phyloP scores from a whole-genome alignment of 1,140 invertebrate genomes.

The Belonocnema kinseyi region DNA sequence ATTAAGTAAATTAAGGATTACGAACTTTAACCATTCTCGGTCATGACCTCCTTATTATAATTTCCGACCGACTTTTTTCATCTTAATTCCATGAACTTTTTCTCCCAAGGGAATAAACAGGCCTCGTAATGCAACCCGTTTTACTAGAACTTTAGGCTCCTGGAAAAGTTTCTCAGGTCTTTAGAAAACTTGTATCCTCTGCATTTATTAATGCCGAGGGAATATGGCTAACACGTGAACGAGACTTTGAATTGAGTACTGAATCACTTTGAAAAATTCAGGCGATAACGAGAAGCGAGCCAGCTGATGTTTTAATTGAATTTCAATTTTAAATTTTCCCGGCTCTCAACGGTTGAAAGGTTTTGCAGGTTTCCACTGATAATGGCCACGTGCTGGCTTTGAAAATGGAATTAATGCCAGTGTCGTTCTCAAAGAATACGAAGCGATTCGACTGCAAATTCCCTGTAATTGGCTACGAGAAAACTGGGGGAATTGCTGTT shows the following conservation, averaged over 20 bases:
- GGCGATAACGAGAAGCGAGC: conserved; percentile 8
- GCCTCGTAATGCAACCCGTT: conserved; percentile 1
- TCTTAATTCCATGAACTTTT: not conserved
- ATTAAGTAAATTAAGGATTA: not conserved
- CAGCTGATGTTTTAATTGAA: conserved; percentile 22
- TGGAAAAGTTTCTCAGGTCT: not conserved
- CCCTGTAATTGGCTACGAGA: conserved; percentile 13
- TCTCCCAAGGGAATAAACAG: not conserved
- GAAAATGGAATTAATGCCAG: conserved; percentile 4
- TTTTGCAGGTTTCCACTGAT: conserved; percentile 11
- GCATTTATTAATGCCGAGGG: not conserved
- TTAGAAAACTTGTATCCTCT: conserved; percentile 20
- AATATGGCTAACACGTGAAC: conserved; percentile 11
- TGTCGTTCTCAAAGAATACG: not conserved
- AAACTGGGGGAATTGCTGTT: conserved; percentile 5
- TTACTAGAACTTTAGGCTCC: not conserved
- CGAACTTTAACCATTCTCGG: not conserved
- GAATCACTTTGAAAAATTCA: conserved; percentile 11
- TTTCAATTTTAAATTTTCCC: conserved; percentile 14
- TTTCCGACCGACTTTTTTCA: not conserved
- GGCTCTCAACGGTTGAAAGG: not conserved
- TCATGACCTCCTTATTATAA: conserved; percentile 7
- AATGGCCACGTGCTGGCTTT: not conserved
- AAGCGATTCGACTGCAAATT: not conserved
- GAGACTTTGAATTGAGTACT: not conserved